These are phyloP conservation scores for Aromia moschata DNA, from an alignment of 2,888 invertebrate genomes.

Conservation along the genomic window DNA sequence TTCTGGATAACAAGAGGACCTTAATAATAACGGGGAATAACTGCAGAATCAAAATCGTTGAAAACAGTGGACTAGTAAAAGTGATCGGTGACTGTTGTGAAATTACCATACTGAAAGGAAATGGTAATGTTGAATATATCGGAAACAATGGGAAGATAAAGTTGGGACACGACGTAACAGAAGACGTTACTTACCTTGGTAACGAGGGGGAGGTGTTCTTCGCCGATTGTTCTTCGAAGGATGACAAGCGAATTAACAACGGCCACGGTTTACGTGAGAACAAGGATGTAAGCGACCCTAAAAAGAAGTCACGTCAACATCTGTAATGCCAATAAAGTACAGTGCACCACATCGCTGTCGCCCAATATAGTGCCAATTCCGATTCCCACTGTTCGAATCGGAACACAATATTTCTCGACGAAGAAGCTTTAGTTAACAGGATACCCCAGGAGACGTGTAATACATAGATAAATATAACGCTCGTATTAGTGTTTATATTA, in stretches of 20 bases:
- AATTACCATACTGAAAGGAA: slow-evolving; percentile 36
- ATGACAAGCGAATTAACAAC: slow-evolving; percentile 3
- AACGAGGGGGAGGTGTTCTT: slow-evolving; percentile 36
- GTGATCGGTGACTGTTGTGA: slow-evolving; percentile 41
- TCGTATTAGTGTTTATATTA: too few species aligned
- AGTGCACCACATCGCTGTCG: background rate
- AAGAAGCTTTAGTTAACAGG: too few species aligned
- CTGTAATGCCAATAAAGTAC: slow-evolving; percentile 18
- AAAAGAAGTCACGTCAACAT: slow-evolving; percentile 10
- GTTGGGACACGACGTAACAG: slow-evolving; percentile 31
- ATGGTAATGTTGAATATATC: slow-evolving; percentile 38
- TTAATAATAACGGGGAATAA: slow-evolving; percentile 41
- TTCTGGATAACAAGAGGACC: slow-evolving; percentile 27
- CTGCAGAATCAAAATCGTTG: slow-evolving; percentile 36
- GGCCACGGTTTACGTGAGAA: too few species aligned
- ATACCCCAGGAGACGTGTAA: too few species aligned
- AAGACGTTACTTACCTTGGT: slow-evolving; percentile 39
- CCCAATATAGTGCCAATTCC: background rate
- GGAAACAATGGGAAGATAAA: slow-evolving; percentile 43
- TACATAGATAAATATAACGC: too few species aligned
- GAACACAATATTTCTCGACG: too few species aligned
- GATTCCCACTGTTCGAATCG: background rate
- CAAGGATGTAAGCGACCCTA: too few species aligned
- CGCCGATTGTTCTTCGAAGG: background rate
- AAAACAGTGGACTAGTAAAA: slow-evolving; percentile 37